Percentiles rank a stretch among this genome's conserved stretches.
These are phyloP conservation scores for Anastrepha ludens DNA, from an alignment of 1,140 invertebrate species.

Conservation along the genomic window DNA sequence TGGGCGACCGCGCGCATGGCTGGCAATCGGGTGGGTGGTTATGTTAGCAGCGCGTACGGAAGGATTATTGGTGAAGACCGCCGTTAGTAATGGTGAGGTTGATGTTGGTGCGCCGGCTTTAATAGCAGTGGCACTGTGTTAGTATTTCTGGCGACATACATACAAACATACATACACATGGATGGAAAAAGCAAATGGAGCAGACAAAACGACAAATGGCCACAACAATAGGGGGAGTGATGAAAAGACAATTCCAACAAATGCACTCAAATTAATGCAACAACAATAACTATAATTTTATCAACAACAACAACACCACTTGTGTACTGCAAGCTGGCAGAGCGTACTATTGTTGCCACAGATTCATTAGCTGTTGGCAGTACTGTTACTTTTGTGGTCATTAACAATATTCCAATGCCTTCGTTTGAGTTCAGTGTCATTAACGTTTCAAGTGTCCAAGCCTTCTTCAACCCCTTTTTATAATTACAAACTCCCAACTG, in stretches of 20 bases:
- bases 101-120: not conserved
- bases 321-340: not conserved
- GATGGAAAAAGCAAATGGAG: not conserved
- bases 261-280: not conserved
- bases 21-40: not conserved
- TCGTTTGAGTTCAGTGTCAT: not conserved
- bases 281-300: not conserved
- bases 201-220: not conserved
- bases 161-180: not conserved
- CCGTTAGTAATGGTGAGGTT: not conserved
- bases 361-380: not conserved
- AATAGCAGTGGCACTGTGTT: too few species aligned
- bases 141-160: too few species aligned
- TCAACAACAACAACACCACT: not conserved
- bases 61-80: slow-evolving; percentile 38
- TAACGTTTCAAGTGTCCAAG: not conserved
- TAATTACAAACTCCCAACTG: too few species aligned
- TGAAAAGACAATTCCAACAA: slow-evolving; percentile 8
- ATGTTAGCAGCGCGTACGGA: slow-evolving; percentile 1
- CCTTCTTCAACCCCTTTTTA: too few species aligned
- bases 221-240: not conserved
- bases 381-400: not conserved
- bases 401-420: not conserved
- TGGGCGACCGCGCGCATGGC: not conserved
- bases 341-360: not conserved